Conservation (phyloP, 2,797 vertebrate species). For the Halcyon smyrnensis region DNA sequence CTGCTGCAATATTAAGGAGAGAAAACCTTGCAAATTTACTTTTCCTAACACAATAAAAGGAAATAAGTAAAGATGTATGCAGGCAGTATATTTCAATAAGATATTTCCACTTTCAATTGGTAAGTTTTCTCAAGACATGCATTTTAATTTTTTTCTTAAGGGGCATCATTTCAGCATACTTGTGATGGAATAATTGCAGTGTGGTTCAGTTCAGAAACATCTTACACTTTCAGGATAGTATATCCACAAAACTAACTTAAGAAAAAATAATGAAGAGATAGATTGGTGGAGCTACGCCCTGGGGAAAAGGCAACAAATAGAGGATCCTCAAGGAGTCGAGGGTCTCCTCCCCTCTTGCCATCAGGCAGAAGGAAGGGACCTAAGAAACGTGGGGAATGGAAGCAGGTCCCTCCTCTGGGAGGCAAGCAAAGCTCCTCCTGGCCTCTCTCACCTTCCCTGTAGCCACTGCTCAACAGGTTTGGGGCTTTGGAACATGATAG, state of each 20-base stretch:
- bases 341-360: too few relatives aligned
- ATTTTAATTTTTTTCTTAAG: neutral
- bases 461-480: too few relatives aligned
- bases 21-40: neutral
- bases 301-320: too few relatives aligned
- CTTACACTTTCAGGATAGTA: slow-evolving; percentile 54
- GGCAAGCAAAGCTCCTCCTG: too few relatives aligned
- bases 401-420: too few relatives aligned
- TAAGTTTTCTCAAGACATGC: neutral
- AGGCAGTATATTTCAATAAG: neutral
- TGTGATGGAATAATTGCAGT: neutral
- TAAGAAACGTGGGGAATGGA: too few relatives aligned
- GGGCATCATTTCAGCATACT: neutral
- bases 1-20: neutral
- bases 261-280: too few relatives aligned
- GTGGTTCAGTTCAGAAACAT: neutral
- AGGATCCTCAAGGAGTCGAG: too few relatives aligned
- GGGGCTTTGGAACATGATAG: too few relatives aligned
- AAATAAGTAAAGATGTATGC: neutral
- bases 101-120: neutral
- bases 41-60: neutral
- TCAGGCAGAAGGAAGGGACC: too few relatives aligned
- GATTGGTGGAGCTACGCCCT: too few relatives aligned
- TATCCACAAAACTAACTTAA: neutral
- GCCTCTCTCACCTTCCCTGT: too few relatives aligned